A percentile compares a stretch with the other conserved stretches of the same genome.
Evolutionary conservation across 2,888 invertebrate species (phyloP).

Genomic region (Sarcophaga subvicina): DNA sequence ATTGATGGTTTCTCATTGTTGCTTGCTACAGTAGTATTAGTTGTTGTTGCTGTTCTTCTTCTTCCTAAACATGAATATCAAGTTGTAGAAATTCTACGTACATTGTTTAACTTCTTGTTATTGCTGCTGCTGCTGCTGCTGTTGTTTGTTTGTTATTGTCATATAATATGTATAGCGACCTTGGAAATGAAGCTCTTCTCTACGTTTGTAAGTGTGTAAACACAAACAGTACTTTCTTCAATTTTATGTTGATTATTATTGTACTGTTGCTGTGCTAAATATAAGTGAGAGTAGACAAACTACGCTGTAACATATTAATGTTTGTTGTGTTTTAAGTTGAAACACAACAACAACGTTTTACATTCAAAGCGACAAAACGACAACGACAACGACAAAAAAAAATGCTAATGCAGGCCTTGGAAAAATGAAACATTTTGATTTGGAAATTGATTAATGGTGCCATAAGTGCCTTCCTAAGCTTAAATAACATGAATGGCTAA

Average conservation of each 20-base stretch:
- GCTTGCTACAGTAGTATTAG: too few relatives aligned
- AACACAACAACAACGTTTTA: background rate
- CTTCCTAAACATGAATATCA: slow-evolving; percentile 49
- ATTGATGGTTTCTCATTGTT: slow-evolving; percentile 24
- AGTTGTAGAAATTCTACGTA: slow-evolving; percentile 9
- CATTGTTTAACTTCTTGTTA: slow-evolving; percentile 18
- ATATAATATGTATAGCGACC: slow-evolving; percentile 57
- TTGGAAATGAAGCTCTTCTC: slow-evolving; percentile 50
- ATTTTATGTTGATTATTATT: slow-evolving; percentile 20
- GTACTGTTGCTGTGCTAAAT: slow-evolving; percentile 18
- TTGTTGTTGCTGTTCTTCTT: background rate
- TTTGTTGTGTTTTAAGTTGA: slow-evolving; percentile 54
- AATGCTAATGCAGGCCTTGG: slow-evolving; percentile 65
- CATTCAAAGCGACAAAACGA: background rate
- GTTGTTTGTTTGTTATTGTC: slow-evolving; percentile 55
- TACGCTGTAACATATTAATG: background rate
- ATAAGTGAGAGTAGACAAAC: background rate
- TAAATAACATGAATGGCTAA: slow-evolving; percentile 59
- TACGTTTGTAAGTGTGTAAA: background rate
- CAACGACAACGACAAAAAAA: slow-evolving; percentile 15
- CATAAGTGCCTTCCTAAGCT: slow-evolving; percentile 68
- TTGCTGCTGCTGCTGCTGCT: slow-evolving; percentile 1
- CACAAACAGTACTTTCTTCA: background rate
- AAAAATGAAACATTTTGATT: slow-evolving; percentile 68
- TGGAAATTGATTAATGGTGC: slow-evolving; percentile 70